Base-by-base conservation (phyloP, 1,140 invertebrate genomes). In the Drosophila pectinifera region DNA sequence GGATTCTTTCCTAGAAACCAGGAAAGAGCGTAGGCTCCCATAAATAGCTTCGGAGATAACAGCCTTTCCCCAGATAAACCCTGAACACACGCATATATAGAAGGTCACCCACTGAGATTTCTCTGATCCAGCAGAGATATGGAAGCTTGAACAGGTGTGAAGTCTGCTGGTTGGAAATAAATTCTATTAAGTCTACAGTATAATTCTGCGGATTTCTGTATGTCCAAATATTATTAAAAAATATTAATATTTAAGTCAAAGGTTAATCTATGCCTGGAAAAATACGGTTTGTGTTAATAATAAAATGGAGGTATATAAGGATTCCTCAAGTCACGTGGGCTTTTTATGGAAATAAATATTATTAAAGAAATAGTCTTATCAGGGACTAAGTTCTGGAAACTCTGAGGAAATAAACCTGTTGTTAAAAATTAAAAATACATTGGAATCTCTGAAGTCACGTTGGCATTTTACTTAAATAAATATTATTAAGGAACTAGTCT, bases 91-190 rank as follows among this genome's bases (percentile, higher is more conserved):
- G 22, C 8, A 16, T n/a, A n/a, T 38, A 38, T 11, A 20, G 6
- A 36, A 36, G 48, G 28, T n/a, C 11, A 2, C 2, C 16, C 5
- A 51, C 1, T 34, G 11, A 31, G 14, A 45, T 28, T 57, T 57
- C 24, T 46, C 24, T 38, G 5, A 49, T 49, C 10, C 8, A 31
- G 48, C 6, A 26, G 16, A 57, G 58, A 61, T 55, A 54, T 24
- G 48, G 0, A 10, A 55, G 49, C 58, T 39, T 45, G 42, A 41
- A 36, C 56, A 67, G 56, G 63, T 67, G 63, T 49, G 58, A 67
- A 63, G n/a, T 2, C 14, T 38, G 39, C 26, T 20, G 7, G 18
- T 20, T 26, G 24, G 18, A 57, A 57, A 16, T 51, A 34, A 34
- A 16, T 2, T 16, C 22, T 26, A n/a, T n/a, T n/a, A n/a, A n/a